Evolutionary conservation across 2,888 invertebrate genomes (phyloP).

Genomic region (Syrphus vitripennis): DNA sequence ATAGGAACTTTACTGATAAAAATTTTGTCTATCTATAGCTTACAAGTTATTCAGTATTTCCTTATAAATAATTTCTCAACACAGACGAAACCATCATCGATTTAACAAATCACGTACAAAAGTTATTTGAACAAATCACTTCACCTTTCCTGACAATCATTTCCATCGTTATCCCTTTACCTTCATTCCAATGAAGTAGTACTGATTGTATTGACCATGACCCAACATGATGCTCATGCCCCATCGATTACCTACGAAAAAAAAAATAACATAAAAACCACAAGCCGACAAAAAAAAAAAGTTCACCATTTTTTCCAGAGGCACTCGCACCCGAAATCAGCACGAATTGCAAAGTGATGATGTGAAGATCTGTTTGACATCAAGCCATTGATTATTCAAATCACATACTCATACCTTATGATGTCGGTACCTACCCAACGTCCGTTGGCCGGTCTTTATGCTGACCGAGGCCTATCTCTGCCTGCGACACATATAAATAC

Average conservation of each 20-base stretch:
- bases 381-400: constrained; percentile 67
- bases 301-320: background rate
- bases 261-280: constrained; percentile 6
- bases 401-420: constrained; percentile 36
- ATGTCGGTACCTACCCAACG: background rate
- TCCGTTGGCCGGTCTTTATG: constrained; percentile 51
- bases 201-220: constrained; percentile 9
- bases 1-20: no score
- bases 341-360: constrained; percentile 62
- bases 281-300: background rate
- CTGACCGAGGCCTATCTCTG: constrained; percentile 38
- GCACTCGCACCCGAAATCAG: constrained; percentile 32
- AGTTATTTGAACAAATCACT: constrained; percentile 5
- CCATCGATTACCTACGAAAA: constrained; percentile 36
- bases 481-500: background rate
- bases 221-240: constrained; percentile 12
- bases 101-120: background rate
- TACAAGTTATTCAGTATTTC: no score
- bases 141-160: constrained; percentile 16
- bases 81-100: background rate
- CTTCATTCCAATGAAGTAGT: background rate
- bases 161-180: constrained; percentile 18
- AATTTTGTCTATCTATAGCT: no score
- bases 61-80: background rate
- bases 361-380: constrained; percentile 56